A percentile compares a stretch with the other conserved stretches of the same genome.
Conservation (phyloP, 2,797 vertebrate genomes). For the Phataginus tetradactyla region DNA sequence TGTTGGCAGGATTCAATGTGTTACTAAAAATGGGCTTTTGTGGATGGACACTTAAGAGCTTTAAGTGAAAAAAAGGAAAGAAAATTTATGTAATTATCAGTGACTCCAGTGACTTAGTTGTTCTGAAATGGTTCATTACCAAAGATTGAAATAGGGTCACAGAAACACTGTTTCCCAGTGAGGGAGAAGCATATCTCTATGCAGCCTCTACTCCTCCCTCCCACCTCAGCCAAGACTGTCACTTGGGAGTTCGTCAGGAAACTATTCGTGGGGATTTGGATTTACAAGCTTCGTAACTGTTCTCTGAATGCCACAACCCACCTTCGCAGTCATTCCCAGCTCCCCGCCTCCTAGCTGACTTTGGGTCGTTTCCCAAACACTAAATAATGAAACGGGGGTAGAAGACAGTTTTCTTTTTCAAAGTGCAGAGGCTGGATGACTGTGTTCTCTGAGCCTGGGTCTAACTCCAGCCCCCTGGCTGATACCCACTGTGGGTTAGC, state of each 20-base stretch:
- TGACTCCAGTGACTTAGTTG: slow-evolving; percentile 46
- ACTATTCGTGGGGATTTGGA: not conserved
- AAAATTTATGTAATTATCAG: slow-evolving; percentile 68
- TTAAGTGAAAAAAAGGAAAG: slow-evolving; percentile 52
- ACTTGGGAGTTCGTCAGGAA: not conserved
- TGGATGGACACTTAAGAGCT: slow-evolving; percentile 65
- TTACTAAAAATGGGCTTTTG: slow-evolving; percentile 79
- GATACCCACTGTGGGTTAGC: not conserved
- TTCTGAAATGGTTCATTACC: slow-evolving; percentile 64
- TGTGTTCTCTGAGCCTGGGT: not conserved
- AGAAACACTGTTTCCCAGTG: not conserved
- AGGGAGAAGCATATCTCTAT: not conserved
- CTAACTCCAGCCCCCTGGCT: slow-evolving; percentile 10
- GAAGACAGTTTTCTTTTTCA: not conserved
- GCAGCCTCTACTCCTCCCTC: not conserved
- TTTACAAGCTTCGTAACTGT: not conserved
- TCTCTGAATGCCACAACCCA: slow-evolving; percentile 7
- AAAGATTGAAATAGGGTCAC: slow-evolving; percentile 42
- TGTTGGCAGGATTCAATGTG: slow-evolving; percentile 71
- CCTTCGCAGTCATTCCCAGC: not conserved
- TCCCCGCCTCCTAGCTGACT: slow-evolving; percentile 17
- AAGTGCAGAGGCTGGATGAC: slow-evolving; percentile 11
- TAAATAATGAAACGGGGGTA: not conserved
- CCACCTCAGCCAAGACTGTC: slow-evolving; percentile 1
- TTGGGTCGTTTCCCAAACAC: slow-evolving; percentile 48